Evolutionary conservation across 2,888 invertebrate genomes (phyloP), one percentile per base, ranked within the genome.

Genomic region (Conistra vaccinii): DNA sequence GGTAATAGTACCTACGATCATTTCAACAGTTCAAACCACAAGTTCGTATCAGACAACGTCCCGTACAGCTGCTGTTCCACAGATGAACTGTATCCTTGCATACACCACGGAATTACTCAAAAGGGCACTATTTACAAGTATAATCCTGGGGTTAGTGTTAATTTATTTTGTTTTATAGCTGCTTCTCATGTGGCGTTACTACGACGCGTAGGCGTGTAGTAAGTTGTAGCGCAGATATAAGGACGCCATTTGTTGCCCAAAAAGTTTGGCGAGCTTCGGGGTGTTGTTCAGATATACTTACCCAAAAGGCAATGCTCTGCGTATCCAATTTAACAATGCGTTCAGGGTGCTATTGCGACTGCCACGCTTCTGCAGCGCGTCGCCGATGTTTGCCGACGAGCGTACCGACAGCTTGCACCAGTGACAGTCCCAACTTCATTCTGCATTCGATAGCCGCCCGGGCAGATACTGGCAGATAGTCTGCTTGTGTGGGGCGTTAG

Each of bases 61-160:
- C 97, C 97, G 0, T 97, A 97, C 90, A 97, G 97, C 87, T 97
- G 97, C 86, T 97, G 97, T 85, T 96, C 97, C 1, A 96, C 97
- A 87, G 94, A 95, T 55, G 94, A 95, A 0, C 91, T 95, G 48
- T 96, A 94, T 85, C 97, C 97, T 1, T 97, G 97, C 87, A 96
- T 97, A 60, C 97, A 97, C 84, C 97, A 97, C 78, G 95, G 97
- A 17, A 92, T 97, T 60, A 96, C 97, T 62, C 93, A 94, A 80
- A 91, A 91, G n/a, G 96, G 97, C n/a, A 91, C 90, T 14, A 95
- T 96, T 42, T 97, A 97, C 87, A 94, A 97, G 74, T 97, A 97
- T 86, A 91, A 97, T 62, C 97, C 97, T 7, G 89, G 92, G 63
- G 96, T 95, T 67, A 61, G 81, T 81, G 20, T 17, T n/a, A 4